phyloP scores from a whole-genome alignment of 2,797 vertebrate species.

The Tarsius wallacei region DNA sequence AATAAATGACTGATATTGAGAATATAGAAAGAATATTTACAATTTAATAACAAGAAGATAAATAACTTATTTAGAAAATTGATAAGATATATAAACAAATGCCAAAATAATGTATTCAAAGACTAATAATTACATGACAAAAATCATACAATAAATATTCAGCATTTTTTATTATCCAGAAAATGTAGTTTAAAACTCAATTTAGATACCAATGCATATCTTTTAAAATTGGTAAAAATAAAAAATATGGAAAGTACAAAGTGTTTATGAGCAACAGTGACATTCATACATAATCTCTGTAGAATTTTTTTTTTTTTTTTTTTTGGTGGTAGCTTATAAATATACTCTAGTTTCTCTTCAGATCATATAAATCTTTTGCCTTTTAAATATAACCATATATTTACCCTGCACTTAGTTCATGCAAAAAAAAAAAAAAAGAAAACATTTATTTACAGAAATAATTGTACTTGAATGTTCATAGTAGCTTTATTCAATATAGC shows the following conservation, averaged over 20 bases:
- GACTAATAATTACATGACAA: background rate
- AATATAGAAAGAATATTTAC: background rate
- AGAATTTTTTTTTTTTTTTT: background rate
- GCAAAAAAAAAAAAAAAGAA: background rate
- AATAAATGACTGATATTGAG: background rate
- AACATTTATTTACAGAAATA: background rate
- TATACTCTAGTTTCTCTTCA: too few relatives aligned
- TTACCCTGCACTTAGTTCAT: background rate
- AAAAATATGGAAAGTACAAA: background rate
- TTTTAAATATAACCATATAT: background rate
- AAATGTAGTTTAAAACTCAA: background rate
- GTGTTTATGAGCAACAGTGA: background rate
- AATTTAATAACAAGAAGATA: background rate
- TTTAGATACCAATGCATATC: background rate
- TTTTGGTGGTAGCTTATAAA: background rate
- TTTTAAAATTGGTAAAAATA: background rate
- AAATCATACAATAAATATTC: background rate
- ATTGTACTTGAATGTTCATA: background rate
- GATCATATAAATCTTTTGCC: too few relatives aligned
- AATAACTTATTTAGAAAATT: background rate
- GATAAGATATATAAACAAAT: background rate
- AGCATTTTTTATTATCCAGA: background rate
- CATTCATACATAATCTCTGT: background rate
- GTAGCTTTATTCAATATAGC: background rate
- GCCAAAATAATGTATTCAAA: background rate